Evolutionary conservation across 2,797 vertebrate genomes (phyloP), one percentile per base, ranked within the genome.

Genomic region (Buphagus erythrorhynchus): DNA sequence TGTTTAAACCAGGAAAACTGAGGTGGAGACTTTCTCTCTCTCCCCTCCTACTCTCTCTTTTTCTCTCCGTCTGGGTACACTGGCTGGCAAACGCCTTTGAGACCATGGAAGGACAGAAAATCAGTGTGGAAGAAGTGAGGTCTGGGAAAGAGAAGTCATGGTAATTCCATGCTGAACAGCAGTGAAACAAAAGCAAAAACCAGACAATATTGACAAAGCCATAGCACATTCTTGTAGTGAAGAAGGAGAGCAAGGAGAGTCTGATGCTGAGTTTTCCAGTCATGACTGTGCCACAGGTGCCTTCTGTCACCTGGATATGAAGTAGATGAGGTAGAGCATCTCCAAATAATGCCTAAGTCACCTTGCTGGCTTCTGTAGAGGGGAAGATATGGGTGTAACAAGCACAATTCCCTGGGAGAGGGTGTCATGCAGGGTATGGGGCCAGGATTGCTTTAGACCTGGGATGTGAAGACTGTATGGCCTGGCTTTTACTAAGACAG

Each of bases 401-500:
- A 21, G 10, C 16, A 11, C 28, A 18, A 9, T 49, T 22, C 54
- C 40, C 26, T 68, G 69, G 58, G 36, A 26, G 4, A 29, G 48
- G 18, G 6, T 45, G 11, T 35, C 10, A 3, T 15, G 28, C 31
- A 26, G 1, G 26, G 15, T 11, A 0, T 6, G 21, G 35, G 57
- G 35, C 26, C 58, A n/a, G 67, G 31, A 16, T 25, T 43, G 25
- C 43, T 67, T 74, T 36, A 17, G 13, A 15, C 7, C 58, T 49
- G 11, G 49, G 15, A 3, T 25, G 13, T 28, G 49, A 55, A 71
- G 55, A 17, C 17, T 36, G 5, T 46, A 65, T 48, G 38, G n/a
- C 19, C 26, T 51, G 55, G 2, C 51, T 88, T 58, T 80, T 28
- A 61, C 24, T 54, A 17, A 68, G 42, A 11, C 46, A 35, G 0